Percentiles rank a stretch among this genome's conserved stretches.
Conservation (phyloP, 2,888 invertebrate species). For the Idaea dimidiata region DNA sequence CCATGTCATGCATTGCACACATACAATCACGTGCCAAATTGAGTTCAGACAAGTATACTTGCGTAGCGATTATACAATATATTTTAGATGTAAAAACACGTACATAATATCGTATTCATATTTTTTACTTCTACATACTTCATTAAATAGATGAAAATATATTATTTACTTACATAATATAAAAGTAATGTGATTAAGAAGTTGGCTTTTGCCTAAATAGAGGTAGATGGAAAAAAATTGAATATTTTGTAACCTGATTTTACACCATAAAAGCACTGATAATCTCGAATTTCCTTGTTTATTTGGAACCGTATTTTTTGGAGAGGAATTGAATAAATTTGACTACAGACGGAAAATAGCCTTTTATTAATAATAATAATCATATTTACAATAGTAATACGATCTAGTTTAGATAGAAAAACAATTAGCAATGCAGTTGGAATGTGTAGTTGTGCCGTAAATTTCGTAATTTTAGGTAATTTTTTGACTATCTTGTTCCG, state of each 20-base stretch:
- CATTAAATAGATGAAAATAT: too few species aligned
- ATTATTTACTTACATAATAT: too few species aligned
- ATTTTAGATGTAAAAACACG: slow-evolving; percentile 3
- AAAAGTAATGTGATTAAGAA: too few species aligned
- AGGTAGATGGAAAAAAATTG: neutral
- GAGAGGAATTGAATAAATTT: slow-evolving; percentile 47
- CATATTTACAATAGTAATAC: slow-evolving; percentile 36
- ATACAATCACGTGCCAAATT: too few species aligned
- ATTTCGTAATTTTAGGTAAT: slow-evolving; percentile 20
- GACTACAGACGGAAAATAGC: slow-evolving; percentile 54
- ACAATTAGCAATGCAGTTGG: slow-evolving; percentile 28
- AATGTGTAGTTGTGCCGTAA: slow-evolving; percentile 32
- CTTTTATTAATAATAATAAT: slow-evolving; percentile 50
- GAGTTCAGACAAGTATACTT: neutral
- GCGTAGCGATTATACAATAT: slow-evolving; percentile 3
- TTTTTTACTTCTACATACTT: too few species aligned
- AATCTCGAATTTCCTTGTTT: slow-evolving; percentile 61
- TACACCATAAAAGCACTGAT: slow-evolving; percentile 39
- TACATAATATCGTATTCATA: too few species aligned
- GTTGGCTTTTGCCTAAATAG: neutral
- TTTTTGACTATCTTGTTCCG: slow-evolving; percentile 16
- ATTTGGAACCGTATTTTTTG: slow-evolving; percentile 53
- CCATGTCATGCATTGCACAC: too few species aligned
- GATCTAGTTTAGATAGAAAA: slow-evolving; percentile 19
- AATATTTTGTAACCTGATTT: slow-evolving; percentile 11